phyloP scores from a whole-genome alignment of 2,113 vertebrate genomes.

The Sinosuthora webbiana region DNA sequence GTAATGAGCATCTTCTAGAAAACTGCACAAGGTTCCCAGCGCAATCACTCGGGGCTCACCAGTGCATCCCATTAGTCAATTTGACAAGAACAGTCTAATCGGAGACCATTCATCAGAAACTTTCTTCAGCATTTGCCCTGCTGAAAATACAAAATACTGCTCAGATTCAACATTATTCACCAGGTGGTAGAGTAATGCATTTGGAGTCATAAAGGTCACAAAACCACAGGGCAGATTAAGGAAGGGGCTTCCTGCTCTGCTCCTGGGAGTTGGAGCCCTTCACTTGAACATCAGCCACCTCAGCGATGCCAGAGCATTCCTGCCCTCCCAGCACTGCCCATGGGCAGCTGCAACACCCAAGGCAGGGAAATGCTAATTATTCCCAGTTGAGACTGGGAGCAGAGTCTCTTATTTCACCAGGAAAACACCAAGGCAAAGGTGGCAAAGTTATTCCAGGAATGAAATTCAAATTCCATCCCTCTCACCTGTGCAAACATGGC shows the following conservation, averaged over 20 bases:
- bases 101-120: constrained; percentile 38
- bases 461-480: background rate
- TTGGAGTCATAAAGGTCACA: background rate
- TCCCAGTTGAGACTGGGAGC: background rate
- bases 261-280: background rate
- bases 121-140: constrained; percentile 34
- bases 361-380: background rate
- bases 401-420: background rate
- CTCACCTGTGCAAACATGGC: background rate
- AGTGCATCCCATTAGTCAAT: constrained; percentile 67
- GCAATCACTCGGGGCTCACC: constrained; percentile 45
- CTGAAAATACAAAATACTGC: constrained; percentile 32
- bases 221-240: background rate
- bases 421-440: background rate
- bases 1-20: constrained; percentile 67
- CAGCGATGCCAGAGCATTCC: background rate
- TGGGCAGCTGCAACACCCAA: background rate
- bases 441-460: background rate
- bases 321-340: background rate
- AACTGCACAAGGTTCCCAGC: constrained; percentile 55
- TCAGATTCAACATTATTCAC: background rate
- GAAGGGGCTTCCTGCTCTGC: background rate
- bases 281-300: background rate
- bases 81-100: constrained; percentile 67
- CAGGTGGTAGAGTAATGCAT: background rate